Conservation (phyloP, 2,888 invertebrate genomes). For the Perizoma affinitatum region DNA sequence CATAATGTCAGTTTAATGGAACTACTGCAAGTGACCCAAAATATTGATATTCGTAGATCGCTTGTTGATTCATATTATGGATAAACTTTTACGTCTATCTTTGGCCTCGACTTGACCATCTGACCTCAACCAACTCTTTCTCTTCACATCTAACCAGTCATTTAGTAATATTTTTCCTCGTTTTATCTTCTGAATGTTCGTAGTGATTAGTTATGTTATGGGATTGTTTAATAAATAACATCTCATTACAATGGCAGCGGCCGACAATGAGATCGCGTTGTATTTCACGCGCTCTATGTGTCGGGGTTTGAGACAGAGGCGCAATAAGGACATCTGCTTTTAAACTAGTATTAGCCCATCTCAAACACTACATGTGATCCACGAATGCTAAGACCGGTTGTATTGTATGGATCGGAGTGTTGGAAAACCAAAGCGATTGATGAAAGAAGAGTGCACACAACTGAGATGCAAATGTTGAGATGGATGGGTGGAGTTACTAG, state of each 20-base stretch:
- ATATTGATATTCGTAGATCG: no score
- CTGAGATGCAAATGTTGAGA: no score
- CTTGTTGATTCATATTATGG: no score
- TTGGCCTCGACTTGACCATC: constrained; percentile 4
- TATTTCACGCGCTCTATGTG: constrained; percentile 64
- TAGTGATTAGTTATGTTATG: constrained; percentile 67
- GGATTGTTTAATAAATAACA: constrained; percentile 77
- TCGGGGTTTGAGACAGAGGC: constrained; percentile 50
- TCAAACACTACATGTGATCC: no score
- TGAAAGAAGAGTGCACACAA: no score
- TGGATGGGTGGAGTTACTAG: no score
- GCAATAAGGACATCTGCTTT: constrained; percentile 34
- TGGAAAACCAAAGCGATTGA: no score
- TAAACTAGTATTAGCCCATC: not conserved
- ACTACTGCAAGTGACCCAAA: no score
- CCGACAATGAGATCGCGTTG: constrained; percentile 60
- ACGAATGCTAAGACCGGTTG: no score
- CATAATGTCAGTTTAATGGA: no score
- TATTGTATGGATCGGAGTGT: no score
- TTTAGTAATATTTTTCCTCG: constrained; percentile 30
- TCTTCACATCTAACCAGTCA: constrained; percentile 17
- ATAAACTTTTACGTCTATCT: not conserved
- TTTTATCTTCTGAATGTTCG: constrained; percentile 42
- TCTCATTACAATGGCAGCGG: constrained; percentile 74
- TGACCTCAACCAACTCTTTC: constrained; percentile 16